These are phyloP conservation scores for Drosophila sordidula DNA, from an alignment of 2,888 invertebrate species.

Conservation along the genomic window DNA sequence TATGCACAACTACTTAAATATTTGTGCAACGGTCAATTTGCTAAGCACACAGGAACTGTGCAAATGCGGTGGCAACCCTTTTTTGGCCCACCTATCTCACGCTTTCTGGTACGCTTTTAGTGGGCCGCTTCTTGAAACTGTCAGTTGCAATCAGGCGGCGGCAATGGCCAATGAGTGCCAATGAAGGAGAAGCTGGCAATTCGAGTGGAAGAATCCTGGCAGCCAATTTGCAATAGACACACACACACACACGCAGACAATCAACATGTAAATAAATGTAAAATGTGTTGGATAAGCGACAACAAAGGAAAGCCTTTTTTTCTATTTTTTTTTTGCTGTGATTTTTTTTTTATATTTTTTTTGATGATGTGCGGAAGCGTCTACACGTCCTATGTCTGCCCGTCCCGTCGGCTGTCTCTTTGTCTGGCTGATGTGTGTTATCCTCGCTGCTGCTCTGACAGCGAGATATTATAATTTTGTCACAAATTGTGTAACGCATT, in stretches of 20 bases:
- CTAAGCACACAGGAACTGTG: conserved; percentile 53
- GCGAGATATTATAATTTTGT: neutral
- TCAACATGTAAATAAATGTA: conserved; percentile 80
- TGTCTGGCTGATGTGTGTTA: conserved; percentile 10
- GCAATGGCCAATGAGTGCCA: conserved; percentile 59
- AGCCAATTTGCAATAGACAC: conserved; percentile 77
- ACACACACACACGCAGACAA: conserved; percentile 17
- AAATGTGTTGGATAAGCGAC: conserved; percentile 58
- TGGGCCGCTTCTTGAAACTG: conserved; percentile 65
- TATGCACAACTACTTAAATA: conserved; percentile 62
- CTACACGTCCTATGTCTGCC: conserved; percentile 61
- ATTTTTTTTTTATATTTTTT: too few species aligned
- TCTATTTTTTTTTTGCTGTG: neutral
- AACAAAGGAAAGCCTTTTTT: conserved; percentile 60
- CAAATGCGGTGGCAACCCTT: conserved; percentile 58
- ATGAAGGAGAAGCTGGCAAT: conserved; percentile 72
- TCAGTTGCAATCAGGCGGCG: conserved; percentile 78
- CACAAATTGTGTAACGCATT: neutral
- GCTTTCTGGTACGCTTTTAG: neutral
- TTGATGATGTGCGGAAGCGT: conserved; percentile 73
- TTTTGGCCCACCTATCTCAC: conserved; percentile 1
- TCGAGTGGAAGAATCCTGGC: conserved; percentile 79
- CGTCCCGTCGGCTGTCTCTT: neutral
- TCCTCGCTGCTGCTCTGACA: neutral
- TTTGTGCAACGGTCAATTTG: conserved; percentile 78